These are phyloP conservation scores for Cheirogaleus medius DNA, from an alignment of 2,113 vertebrate genomes.

Conservation along the genomic window DNA sequence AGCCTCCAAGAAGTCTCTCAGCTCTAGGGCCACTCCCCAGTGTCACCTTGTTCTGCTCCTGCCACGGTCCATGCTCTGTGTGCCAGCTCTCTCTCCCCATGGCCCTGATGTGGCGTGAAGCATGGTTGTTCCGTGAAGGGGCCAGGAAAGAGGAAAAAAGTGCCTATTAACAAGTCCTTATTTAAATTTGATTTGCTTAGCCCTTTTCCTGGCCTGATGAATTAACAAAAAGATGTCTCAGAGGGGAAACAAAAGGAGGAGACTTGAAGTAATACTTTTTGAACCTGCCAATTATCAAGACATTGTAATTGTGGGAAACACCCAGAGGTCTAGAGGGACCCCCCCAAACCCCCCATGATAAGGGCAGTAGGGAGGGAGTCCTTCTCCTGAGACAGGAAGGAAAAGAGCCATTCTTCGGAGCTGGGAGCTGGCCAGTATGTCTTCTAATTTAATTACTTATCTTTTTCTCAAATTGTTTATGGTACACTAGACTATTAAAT, in stretches of 20 bases:
- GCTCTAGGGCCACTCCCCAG: not conserved
- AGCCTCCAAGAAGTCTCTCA: not conserved
- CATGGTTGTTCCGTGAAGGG: not conserved
- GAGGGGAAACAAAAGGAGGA: not conserved
- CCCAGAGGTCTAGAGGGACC: not conserved
- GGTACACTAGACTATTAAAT: constrained; percentile 88
- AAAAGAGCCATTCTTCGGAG: constrained; percentile 43
- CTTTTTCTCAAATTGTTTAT: constrained; percentile 88
- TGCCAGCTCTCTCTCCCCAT: rapidly evolving
- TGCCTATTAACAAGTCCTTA: not conserved
- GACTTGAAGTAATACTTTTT: not conserved
- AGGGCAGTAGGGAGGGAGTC: not conserved
- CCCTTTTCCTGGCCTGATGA: not conserved
- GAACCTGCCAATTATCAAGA: not conserved
- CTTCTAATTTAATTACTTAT: constrained; percentile 89
- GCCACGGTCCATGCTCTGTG: rapidly evolving
- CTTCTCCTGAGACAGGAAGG: not conserved
- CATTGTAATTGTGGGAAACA: not conserved
- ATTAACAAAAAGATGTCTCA: not conserved
- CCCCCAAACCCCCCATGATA: too few relatives aligned
- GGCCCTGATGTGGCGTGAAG: rapidly evolving
- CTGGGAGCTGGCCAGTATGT: constrained; percentile 76
- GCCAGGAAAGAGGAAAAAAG: not conserved
- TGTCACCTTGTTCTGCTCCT: not conserved
- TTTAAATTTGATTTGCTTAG: not conserved